Base-by-base conservation (phyloP, 2,797 vertebrate species). In the Lagorchestes hirsutus region DNA sequence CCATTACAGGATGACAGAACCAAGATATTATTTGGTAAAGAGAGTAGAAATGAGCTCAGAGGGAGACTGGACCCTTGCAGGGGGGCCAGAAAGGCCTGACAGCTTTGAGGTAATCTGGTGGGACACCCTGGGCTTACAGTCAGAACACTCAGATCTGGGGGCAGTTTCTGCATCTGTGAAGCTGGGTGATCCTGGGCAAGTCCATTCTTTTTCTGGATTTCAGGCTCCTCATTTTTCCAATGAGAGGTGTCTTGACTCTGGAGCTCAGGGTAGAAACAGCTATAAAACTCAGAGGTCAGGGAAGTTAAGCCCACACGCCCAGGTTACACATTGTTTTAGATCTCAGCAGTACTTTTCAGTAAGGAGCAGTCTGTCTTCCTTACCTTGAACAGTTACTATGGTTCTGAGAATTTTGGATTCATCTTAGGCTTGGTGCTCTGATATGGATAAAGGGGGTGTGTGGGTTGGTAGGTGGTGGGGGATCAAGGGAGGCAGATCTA, bases 361-460 rank as follows among this genome's bases (percentile, higher is more conserved):
- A 50, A 87, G 22, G 74, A 87, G 74, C 10, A 87, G 40, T 29
- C 90, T 34, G 10, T 95, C 29, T n/a, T 95, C 93, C 93, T 95
- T 92, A 46, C 46, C 93, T 94, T 94, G 57, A 95, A 62, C 54
- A 92, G 54, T 56, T 94, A 57, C 91, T 91, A 31, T 56, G 50
- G 57, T 96, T 10, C 57, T 91, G 74, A 95, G 6, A 46, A 11
- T 92, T 93, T 94, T 94, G 94, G 54, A 9, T 94, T 56, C 96
- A 50, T 93, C 34, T 52, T 46, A 87, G 24, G 24, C 8, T 82
- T 87, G 74, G 74, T 82, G n/a, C n/a, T 74, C n/a, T 74, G 67
- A 74, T 16, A 22, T 74, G 5, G 31, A 74, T 40, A 74, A 40
- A 5, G 5, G 13, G 28, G 2, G 13, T 67, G 31, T 40, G n/a